Base-by-base conservation (phyloP, 1,140 invertebrate genomes). In the Anthonomus grandis region DNA sequence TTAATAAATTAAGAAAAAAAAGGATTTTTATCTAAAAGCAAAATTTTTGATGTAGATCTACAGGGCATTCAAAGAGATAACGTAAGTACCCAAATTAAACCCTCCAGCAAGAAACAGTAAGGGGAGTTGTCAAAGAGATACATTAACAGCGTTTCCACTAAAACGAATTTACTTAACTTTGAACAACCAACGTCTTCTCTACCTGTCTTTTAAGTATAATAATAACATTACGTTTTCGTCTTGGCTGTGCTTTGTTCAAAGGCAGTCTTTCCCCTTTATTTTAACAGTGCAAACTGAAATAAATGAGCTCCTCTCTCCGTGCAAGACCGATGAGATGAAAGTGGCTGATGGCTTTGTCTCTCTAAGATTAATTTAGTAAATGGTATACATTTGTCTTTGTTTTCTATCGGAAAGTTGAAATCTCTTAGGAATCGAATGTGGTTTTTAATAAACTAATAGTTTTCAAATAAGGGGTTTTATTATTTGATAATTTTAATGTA, bases 301-400 rank as follows among this genome's bases (percentile, higher is more conserved):
- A 53, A 53, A 53, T 53, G 52, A 55, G 50, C 46, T 55, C 46
- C 42, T 44, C 17, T 17, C 41, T 19, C 19, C 45, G 50, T n/a
- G n/a, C n/a, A n/a, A n/a, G n/a, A n/a, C n/a, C n/a, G 45, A 53
- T 53, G 45, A 53, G 36, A 37, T 25, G 22, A 21, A 31, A 42
- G 34, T 23, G 19, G 41, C 12, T 39, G 34, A 3, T 24, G 45
- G 42, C 52, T 55, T 55, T 55, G 52, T 55, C 21, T 53, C 18
- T 51, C 42, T 46, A 46, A 55, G 52, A 55, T 55, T 55, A 55
- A 55, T 55, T 55, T 55, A n/a, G 41, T 46, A 55, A 55, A 55
- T 55, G 52, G 52, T 36, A 55, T 55, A 55, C 37, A 55, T 55
- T 55, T 46, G 52, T 55, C 52, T 45, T 46, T 31, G 50, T 38